Conservation (phyloP, 1,140 invertebrate species). For the Philotrypesis tridentata region DNA sequence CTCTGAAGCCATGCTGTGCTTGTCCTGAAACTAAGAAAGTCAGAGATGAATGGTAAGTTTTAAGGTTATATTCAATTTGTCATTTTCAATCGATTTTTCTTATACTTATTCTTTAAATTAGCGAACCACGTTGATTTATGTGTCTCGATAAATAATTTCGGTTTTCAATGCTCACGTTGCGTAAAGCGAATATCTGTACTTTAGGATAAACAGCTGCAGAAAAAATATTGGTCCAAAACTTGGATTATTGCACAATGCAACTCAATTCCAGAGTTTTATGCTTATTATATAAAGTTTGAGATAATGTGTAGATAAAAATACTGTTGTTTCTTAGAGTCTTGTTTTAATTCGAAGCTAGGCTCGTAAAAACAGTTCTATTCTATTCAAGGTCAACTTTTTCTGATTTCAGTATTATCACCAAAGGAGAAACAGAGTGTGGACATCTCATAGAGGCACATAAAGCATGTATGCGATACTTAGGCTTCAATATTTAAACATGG, state of each 20-base stretch:
- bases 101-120: background rate
- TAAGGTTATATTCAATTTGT: conserved; percentile 27
- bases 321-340: background rate
- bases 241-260: background rate
- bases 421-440: conserved; percentile 93
- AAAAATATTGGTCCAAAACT: background rate
- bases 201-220: background rate
- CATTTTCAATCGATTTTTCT: background rate
- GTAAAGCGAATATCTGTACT: background rate
- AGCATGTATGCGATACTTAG: conserved; percentile 94
- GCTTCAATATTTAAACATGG: conserved; percentile 91
- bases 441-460: conserved; percentile 96
- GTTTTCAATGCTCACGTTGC: too few relatives aligned
- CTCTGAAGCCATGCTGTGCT: conserved; percentile 96
- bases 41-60: conserved; percentile 90
- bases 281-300: background rate
- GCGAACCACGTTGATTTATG: background rate
- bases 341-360: background rate
- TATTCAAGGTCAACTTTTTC: conserved; percentile 52
- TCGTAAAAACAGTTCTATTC: background rate
- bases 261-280: background rate
- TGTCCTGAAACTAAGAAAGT: conserved; percentile 96
- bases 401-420: conserved; percentile 90
- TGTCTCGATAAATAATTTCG: background rate
- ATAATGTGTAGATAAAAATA: background rate